These are phyloP conservation scores for Fregetta grallaria DNA, from an alignment of 2,113 vertebrate species.

Conservation along the genomic window DNA sequence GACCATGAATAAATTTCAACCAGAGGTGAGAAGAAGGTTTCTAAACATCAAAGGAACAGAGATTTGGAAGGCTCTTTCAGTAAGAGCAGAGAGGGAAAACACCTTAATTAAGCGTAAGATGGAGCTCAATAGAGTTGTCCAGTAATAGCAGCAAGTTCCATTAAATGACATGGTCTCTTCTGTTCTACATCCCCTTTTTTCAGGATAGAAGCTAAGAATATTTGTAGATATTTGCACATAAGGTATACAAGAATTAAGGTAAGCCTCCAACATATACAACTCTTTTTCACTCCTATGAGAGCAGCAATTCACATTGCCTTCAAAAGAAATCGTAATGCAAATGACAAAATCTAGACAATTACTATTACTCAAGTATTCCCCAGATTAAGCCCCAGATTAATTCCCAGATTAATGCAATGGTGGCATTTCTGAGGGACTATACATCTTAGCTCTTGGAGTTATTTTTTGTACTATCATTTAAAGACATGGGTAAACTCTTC, in stretches of 20 bases:
- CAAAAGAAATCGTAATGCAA: not conserved
- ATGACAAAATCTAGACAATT: not conserved
- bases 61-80: not conserved
- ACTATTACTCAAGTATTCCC: not conserved
- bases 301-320: not conserved
- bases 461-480: not conserved
- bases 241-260: not conserved
- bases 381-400: not conserved
- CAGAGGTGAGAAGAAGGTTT: not conserved
- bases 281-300: not conserved
- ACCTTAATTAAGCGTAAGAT: not conserved
- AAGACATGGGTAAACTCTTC: not conserved
- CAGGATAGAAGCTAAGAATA: not conserved
- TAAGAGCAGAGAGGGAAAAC: not conserved
- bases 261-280: not conserved
- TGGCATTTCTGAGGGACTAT: not conserved
- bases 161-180: not conserved
- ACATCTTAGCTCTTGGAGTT: not conserved
- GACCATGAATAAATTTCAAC: not conserved
- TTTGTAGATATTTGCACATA: not conserved
- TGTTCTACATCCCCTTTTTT: not conserved
- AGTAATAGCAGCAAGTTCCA: not conserved
- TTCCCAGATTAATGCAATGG: not conserved
- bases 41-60: not conserved
- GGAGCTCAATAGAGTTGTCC: not conserved